A percentile compares a stretch with the other conserved stretches of the same genome.
phyloP scores from a whole-genome alignment of 2,113 vertebrate genomes.

The Melospiza melodia region DNA sequence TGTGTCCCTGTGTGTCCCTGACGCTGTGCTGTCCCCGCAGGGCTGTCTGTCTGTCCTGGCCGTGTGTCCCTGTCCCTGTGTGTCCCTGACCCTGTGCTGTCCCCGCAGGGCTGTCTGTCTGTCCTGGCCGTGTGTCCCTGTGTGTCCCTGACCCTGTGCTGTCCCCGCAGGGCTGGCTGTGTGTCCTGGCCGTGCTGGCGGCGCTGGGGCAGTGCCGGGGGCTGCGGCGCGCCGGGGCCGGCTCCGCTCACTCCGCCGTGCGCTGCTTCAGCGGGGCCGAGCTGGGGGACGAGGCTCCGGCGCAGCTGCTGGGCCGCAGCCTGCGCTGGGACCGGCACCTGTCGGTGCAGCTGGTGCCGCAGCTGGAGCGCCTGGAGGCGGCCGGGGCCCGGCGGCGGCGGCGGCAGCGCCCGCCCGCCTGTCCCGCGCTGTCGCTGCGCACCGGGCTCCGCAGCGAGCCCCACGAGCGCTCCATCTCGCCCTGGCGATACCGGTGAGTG shows the following conservation, averaged over 20 bases:
- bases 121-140: background rate
- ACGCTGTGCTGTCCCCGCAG: too few relatives aligned
- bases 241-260: background rate
- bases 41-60: too few relatives aligned
- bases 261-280: slow-evolving; percentile 58
- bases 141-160: too few relatives aligned
- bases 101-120: too few relatives aligned
- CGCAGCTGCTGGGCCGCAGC: background rate
- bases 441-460: background rate
- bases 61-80: too few relatives aligned
- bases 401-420: background rate
- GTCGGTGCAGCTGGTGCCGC: slow-evolving; percentile 51
- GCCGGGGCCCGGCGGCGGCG: background rate
- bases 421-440: slow-evolving; percentile 36
- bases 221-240: background rate
- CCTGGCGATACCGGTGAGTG: slow-evolving; percentile 81
- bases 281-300: background rate
- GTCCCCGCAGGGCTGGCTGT: too few relatives aligned
- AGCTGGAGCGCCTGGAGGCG: slow-evolving; percentile 12
- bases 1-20: too few relatives aligned
- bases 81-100: too few relatives aligned
- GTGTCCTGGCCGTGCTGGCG: background rate
- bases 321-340: slow-evolving; percentile 57
- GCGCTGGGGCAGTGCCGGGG: background rate
- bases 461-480: slow-evolving; percentile 82